Evolutionary conservation across 2,797 vertebrate species (phyloP).

Genomic region (Anguilla megastoma): DNA sequence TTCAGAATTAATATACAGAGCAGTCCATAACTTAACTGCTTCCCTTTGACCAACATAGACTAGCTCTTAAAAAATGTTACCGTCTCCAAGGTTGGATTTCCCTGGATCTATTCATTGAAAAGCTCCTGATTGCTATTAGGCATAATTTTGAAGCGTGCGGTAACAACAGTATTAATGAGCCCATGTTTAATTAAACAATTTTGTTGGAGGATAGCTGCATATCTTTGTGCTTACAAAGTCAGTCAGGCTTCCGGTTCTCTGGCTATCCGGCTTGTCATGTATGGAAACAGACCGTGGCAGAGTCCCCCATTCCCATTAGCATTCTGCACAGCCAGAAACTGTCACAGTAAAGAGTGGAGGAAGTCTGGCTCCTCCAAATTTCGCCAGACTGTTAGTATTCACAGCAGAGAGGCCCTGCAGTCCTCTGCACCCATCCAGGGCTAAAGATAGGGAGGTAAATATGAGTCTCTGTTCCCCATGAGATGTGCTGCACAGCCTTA

Average conservation of each 20-base stretch:
- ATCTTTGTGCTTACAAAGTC: neutral
- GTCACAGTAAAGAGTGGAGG: neutral
- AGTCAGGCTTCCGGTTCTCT: neutral
- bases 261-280: neutral
- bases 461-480: neutral
- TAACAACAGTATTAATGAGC: neutral
- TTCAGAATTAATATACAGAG: neutral
- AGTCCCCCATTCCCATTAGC: conserved; percentile 22
- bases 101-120: neutral
- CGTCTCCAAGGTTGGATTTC: neutral
- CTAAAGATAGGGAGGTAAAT: neutral
- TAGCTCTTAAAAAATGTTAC: neutral
- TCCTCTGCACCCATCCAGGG: conserved; percentile 20
- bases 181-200: neutral
- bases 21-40: neutral
- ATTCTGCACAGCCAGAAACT: conserved; percentile 25
- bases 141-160: neutral
- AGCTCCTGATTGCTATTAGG: neutral
- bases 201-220: neutral
- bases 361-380: conserved; percentile 16
- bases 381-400: conserved; percentile 41
- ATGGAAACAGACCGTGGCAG: neutral
- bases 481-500: neutral
- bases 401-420: conserved; percentile 34
- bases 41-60: neutral